phyloP scores from a whole-genome alignment of 2,113 vertebrate species.

The Triplophysa tibetana region DNA sequence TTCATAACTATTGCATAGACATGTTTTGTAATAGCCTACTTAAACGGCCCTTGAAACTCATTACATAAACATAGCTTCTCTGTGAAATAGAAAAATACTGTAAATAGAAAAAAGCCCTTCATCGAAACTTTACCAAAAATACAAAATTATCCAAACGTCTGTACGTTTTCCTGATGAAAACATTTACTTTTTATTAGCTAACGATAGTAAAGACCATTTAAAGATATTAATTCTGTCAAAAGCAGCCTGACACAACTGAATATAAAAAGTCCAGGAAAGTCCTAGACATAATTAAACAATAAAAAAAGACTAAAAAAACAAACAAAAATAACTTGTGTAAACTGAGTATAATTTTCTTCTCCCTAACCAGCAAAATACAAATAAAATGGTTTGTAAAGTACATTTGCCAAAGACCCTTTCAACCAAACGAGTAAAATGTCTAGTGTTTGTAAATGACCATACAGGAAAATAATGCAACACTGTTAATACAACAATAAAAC shows the following conservation, averaged over 20 bases:
- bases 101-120: constrained; percentile 26
- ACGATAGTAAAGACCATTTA: not conserved
- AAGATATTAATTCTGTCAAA: not conserved
- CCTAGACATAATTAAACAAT: not conserved
- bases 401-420: not conserved
- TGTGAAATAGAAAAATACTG: not conserved
- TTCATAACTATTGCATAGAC: constrained; percentile 47
- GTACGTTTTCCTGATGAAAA: not conserved
- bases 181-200: not conserved
- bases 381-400: not conserved
- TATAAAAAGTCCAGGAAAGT: no score
- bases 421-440: not conserved
- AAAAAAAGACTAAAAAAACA: no score
- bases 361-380: not conserved
- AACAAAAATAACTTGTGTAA: not conserved
- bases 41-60: constrained; percentile 18
- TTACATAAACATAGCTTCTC: not conserved
- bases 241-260: not conserved
- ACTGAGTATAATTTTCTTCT: not conserved
- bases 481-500: not conserved
- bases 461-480: not conserved
- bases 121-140: not conserved
- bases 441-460: not conserved
- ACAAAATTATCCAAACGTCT: constrained; percentile 4
- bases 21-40: constrained; percentile 38